A percentile compares a stretch with the other conserved stretches of the same genome.
phyloP scores from a whole-genome alignment of 2,113 vertebrate species.

The Hipposideros armiger region DNA sequence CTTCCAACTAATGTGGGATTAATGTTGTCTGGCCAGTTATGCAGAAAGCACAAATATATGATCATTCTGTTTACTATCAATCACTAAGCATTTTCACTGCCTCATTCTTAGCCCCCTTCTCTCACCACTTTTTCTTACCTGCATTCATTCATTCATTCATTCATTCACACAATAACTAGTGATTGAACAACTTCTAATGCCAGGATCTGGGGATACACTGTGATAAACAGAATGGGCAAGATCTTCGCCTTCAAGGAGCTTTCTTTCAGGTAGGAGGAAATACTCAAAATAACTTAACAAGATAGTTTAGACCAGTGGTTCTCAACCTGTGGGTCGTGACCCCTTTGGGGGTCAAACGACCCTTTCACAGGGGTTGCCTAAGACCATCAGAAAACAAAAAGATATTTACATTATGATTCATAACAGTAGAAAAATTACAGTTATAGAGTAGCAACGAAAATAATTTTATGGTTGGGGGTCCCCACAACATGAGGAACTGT shows the following conservation, averaged over 20 bases:
- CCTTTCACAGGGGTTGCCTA: no score
- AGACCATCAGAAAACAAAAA: no score
- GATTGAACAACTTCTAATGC: background rate
- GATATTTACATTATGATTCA: no score
- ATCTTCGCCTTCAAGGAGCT: background rate
- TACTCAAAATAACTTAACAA: constrained; percentile 26
- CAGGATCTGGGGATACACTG: background rate
- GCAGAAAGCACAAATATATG: background rate
- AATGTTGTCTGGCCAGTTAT: background rate
- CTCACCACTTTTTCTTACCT: background rate
- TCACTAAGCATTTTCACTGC: background rate
- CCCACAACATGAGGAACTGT: no score
- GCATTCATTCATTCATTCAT: background rate
- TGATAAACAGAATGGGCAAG: background rate
- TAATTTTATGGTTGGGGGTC: no score
- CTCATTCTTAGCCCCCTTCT: background rate
- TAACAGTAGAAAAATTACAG: no score
- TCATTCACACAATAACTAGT: background rate
- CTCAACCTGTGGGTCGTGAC: no score
- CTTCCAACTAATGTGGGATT: background rate
- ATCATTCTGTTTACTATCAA: background rate
- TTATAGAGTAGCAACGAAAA: no score
- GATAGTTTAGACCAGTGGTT: background rate
- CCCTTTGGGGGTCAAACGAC: no score
- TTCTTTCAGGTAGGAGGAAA: constrained; percentile 10